These are phyloP conservation scores for Riparia riparia DNA, from an alignment of 2,113 vertebrate species.

Conservation along the genomic window DNA sequence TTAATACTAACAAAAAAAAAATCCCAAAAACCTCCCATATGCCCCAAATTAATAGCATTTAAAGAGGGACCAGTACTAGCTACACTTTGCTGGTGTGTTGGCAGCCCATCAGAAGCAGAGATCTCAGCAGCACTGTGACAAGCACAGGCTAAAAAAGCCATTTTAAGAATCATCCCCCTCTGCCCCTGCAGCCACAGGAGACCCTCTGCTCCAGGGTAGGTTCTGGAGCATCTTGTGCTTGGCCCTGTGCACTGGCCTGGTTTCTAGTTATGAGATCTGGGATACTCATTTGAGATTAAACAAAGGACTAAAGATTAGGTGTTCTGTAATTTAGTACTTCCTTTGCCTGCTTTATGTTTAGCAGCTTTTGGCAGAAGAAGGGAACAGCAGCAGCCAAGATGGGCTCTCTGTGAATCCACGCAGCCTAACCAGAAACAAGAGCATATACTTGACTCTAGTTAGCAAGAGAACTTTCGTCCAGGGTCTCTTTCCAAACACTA, in stretches of 20 bases:
- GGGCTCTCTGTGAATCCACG: constrained; percentile 32
- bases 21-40: rapidly evolving
- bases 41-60: background rate
- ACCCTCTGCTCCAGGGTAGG: background rate
- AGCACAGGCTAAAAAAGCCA: background rate
- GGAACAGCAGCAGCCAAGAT: constrained; percentile 45
- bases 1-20: background rate
- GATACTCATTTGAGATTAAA: constrained; percentile 57
- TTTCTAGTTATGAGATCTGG: constrained; percentile 12
- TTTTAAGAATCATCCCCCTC: background rate
- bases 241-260: background rate
- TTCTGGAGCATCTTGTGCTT: background rate
- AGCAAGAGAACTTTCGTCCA: background rate
- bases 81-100: background rate
- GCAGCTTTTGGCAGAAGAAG: constrained; percentile 39
- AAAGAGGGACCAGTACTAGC: background rate
- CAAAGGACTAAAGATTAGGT: constrained; percentile 60
- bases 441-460: background rate
- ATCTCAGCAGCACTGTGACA: background rate
- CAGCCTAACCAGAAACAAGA: constrained; percentile 4
- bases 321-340: constrained; percentile 67
- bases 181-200: background rate
- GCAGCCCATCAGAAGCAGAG: background rate
- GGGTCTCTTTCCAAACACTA: constrained; percentile 3
- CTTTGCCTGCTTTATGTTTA: constrained; percentile 47